Conservation (phyloP, 2,113 vertebrate species). For the Calypte anna region DNA sequence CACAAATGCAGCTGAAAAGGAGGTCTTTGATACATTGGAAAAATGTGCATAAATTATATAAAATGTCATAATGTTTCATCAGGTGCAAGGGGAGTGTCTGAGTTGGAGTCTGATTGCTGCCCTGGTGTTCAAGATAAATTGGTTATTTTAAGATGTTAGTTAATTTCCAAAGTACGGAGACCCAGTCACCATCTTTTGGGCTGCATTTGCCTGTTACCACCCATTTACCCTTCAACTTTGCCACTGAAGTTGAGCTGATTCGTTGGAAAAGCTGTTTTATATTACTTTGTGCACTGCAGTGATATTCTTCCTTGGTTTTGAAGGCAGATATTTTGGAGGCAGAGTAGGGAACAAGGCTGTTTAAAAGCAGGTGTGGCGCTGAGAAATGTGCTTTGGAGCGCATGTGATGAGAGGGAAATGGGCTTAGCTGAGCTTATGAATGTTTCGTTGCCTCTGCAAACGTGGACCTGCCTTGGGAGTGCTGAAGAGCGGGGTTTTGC, state of each 20-base stretch:
- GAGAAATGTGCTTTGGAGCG: background rate
- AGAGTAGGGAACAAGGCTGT: background rate
- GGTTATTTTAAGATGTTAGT: background rate
- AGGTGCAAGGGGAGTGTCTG: background rate
- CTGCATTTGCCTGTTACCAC: background rate
- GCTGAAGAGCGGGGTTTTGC: conserved; percentile 21
- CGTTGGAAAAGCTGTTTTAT: background rate
- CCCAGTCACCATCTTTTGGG: background rate
- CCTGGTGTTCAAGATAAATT: background rate
- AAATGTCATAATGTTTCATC: background rate
- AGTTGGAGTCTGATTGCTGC: background rate
- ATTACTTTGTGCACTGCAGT: background rate
- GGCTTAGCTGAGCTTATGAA: background rate
- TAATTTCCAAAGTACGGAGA: background rate
- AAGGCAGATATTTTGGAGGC: background rate
- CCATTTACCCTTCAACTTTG: background rate
- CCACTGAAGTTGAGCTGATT: background rate
- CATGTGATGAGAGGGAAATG: background rate
- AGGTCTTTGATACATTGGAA: background rate
- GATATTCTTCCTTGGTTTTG: background rate
- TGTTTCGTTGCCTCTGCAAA: background rate
- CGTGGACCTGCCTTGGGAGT: background rate
- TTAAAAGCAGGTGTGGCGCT: background rate
- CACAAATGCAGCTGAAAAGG: background rate
- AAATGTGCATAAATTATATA: background rate